Evolutionary conservation across 2,113 vertebrate genomes (phyloP).

Genomic region (Melanotaenia duboulayi): DNA sequence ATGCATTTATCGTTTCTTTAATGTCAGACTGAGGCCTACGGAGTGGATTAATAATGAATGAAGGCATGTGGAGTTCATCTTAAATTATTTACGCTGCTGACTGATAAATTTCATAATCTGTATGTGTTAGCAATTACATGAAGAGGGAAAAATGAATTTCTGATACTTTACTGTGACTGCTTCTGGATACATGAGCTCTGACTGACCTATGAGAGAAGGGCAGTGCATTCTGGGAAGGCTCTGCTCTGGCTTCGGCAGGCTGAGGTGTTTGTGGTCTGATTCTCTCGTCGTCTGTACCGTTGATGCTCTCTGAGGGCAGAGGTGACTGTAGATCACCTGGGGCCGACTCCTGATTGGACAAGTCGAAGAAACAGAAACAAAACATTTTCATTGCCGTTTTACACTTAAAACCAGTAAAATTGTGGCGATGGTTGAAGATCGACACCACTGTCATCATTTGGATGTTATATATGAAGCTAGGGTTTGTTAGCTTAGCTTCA

Average conservation of each 20-base stretch:
- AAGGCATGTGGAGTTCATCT: too few species aligned
- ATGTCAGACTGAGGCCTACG: too few species aligned
- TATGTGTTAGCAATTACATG: background rate
- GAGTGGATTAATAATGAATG: too few species aligned
- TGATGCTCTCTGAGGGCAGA: constrained; percentile 92
- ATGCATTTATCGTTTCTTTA: too few species aligned
- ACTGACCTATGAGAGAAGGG: constrained; percentile 93
- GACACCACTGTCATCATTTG: background rate
- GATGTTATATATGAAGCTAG: background rate
- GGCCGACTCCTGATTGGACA: constrained; percentile 88
- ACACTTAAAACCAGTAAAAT: background rate
- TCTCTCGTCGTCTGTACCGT: constrained; percentile 93
- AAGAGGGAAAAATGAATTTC: too few species aligned
- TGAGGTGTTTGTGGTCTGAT: constrained; percentile 84
- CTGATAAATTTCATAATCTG: background rate
- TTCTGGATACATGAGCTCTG: constrained; percentile 2
- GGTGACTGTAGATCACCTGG: constrained; percentile 92
- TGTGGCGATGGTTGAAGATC: background rate
- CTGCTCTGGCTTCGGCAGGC: constrained; percentile 87
- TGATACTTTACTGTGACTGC: background rate
- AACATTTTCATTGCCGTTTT: background rate
- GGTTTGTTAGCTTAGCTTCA: constrained; percentile 12
- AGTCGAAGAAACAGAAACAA: background rate
- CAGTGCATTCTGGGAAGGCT: constrained; percentile 91
- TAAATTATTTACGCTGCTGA: background rate